These are phyloP conservation scores for Melipona beecheii DNA, from an alignment of 2,888 invertebrate genomes.

Conservation along the genomic window DNA sequence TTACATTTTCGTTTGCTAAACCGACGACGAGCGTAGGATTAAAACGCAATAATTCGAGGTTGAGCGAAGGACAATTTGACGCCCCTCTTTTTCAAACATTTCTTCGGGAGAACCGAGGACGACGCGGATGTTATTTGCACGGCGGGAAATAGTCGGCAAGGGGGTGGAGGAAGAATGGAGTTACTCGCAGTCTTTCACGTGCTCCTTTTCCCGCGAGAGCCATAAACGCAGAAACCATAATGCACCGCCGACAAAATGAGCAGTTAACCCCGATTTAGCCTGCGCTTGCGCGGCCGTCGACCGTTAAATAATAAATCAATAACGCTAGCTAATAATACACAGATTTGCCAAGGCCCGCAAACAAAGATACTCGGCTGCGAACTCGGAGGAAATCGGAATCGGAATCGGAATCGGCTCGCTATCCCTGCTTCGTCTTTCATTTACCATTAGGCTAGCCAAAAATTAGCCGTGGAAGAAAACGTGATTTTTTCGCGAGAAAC, in stretches of 20 bases:
- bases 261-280: constrained; percentile 80
- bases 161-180: not conserved
- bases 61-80: no score
- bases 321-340: constrained; percentile 74
- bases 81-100: not conserved
- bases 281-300: constrained; percentile 67
- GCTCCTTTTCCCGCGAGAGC: constrained; percentile 42
- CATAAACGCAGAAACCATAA: constrained; percentile 67
- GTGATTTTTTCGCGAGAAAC: no score
- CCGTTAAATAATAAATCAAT: constrained; percentile 79
- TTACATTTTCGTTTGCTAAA: no score
- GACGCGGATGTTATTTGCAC: constrained; percentile 21
- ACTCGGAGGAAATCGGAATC: not conserved
- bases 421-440: not conserved
- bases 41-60: no score
- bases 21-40: no score
- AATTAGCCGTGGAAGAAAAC: no score
- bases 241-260: constrained; percentile 74
- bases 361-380: constrained; percentile 46
- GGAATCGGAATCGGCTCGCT: not conserved
- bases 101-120: not conserved
- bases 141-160: not conserved
- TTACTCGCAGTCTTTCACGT: constrained; percentile 35
- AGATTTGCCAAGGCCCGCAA: constrained; percentile 60
- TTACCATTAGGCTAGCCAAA: no score